These are phyloP conservation scores for Nudaria mundana DNA, from an alignment of 2,888 invertebrate genomes.

Conservation along the genomic window DNA sequence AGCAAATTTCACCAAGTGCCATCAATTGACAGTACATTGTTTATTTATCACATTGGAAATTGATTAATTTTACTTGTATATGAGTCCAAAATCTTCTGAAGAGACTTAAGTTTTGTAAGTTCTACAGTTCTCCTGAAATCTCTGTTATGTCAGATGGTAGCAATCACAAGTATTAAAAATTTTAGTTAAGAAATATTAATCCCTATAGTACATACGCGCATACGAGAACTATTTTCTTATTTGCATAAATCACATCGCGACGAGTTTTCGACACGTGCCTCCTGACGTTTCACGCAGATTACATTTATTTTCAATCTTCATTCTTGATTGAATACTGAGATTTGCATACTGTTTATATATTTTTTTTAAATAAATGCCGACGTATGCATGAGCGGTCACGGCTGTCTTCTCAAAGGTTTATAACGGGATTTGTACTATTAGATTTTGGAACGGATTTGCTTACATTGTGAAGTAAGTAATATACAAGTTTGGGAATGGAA, in stretches of 20 bases:
- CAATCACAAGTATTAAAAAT: no score
- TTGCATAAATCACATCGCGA: constrained; percentile 51
- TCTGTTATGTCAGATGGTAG: no score
- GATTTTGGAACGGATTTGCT: neutral
- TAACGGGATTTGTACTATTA: neutral
- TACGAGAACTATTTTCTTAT: constrained; percentile 32
- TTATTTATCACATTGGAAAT: no score
- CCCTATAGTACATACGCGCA: constrained; percentile 40
- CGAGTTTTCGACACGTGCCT: constrained; percentile 50
- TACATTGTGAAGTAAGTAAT: no score
- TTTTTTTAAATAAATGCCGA: constrained; percentile 11
- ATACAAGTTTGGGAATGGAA: no score
- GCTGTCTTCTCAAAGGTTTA: constrained; percentile 4
- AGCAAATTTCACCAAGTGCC: no score
- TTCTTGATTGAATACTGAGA: constrained; percentile 38
- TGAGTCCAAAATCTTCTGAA: no score
- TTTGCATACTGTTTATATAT: constrained; percentile 24
- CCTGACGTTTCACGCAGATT: constrained; percentile 56
- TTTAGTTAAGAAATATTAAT: constrained; percentile 20
- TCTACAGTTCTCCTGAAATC: no score
- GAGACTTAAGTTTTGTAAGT: no score
- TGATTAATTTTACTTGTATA: no score
- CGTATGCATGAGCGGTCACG: constrained; percentile 5
- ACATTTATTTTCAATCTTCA: constrained; percentile 70
- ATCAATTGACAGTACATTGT: no score